Evolutionary conservation across 2,888 invertebrate genomes (phyloP).

Genomic region (Sphinx pinastri): DNA sequence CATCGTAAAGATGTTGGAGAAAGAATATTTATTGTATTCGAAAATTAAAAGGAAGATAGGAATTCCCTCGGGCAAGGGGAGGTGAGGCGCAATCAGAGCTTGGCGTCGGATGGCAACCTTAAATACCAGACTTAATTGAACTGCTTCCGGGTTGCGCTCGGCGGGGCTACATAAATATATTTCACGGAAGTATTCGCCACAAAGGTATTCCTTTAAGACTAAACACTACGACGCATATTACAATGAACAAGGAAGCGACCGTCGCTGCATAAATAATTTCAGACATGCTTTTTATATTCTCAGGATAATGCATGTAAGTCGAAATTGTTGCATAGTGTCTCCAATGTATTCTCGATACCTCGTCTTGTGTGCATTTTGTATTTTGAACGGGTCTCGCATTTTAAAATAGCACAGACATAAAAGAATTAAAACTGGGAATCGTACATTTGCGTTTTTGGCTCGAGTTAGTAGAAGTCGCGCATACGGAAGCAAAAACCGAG

Average conservation of each 20-base stretch:
- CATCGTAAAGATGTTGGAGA: conserved; percentile 57
- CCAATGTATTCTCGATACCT: conserved; percentile 51
- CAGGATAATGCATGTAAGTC: conserved; percentile 31
- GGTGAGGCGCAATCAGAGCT: conserved; percentile 76
- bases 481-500: conserved; percentile 60
- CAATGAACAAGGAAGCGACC: conserved; percentile 41
- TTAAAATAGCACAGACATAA: conserved; percentile 50
- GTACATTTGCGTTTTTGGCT: conserved; percentile 64
- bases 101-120: conserved; percentile 77
- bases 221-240: conserved; percentile 48
- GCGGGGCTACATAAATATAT: conserved; percentile 74
- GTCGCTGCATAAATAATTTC: conserved; percentile 40
- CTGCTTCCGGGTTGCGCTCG: conserved; percentile 74
- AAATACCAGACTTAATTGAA: conserved; percentile 84
- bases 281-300: conserved; percentile 37
- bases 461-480: conserved; percentile 54
- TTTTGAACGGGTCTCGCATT: conserved; percentile 54
- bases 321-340: conserved; percentile 43
- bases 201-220: conserved; percentile 71
- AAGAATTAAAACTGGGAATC: conserved; percentile 55
- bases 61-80: conserved; percentile 62
- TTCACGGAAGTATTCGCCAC: conserved; percentile 70
- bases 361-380: conserved; percentile 50
- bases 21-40: conserved; percentile 79
- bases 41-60: conserved; percentile 78